These are phyloP conservation scores for Mimachlamys varia DNA, from an alignment of 2,888 invertebrate genomes.

Conservation along the genomic window DNA sequence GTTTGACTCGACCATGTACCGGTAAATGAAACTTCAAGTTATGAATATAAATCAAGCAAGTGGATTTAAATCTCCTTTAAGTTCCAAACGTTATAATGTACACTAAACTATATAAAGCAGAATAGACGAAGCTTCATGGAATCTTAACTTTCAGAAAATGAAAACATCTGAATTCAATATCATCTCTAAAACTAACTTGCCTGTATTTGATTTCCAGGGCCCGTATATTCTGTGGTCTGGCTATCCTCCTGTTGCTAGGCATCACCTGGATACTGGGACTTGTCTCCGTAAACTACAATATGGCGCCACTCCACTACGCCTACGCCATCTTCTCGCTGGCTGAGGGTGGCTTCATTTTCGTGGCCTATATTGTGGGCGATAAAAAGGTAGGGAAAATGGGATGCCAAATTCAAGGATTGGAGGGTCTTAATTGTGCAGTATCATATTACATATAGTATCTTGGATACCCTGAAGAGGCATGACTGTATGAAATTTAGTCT, in stretches of 20 bases:
- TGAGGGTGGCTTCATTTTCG: conserved; percentile 92
- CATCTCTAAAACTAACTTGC: background rate
- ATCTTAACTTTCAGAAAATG: too few species aligned
- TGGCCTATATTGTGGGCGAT: conserved; percentile 94
- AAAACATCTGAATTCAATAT: background rate
- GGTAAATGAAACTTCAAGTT: too few species aligned
- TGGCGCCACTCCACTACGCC: conserved; percentile 88
- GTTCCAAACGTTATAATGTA: too few species aligned
- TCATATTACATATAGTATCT: too few species aligned
- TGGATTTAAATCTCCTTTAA: too few species aligned
- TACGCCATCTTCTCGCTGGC: conserved; percentile 90
- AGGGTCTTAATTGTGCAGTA: background rate
- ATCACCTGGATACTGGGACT: conserved; percentile 94
- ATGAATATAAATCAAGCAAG: too few species aligned
- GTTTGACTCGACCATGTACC: too few species aligned
- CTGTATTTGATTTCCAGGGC: conserved; percentile 84
- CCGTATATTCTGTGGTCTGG: conserved; percentile 92
- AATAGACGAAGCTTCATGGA: too few species aligned
- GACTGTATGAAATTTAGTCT: too few species aligned
- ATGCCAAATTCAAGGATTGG: background rate
- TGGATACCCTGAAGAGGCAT: too few species aligned
- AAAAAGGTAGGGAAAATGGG: conserved; percentile 85
- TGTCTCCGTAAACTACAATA: conserved; percentile 88
- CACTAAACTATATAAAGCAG: too few species aligned
- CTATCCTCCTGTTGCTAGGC: conserved; percentile 90